A percentile compares a stretch with the other conserved stretches of the same genome.
These are phyloP conservation scores for Vulpes vulpes DNA, from an alignment of 2,113 vertebrate genomes.

Conservation along the genomic window DNA sequence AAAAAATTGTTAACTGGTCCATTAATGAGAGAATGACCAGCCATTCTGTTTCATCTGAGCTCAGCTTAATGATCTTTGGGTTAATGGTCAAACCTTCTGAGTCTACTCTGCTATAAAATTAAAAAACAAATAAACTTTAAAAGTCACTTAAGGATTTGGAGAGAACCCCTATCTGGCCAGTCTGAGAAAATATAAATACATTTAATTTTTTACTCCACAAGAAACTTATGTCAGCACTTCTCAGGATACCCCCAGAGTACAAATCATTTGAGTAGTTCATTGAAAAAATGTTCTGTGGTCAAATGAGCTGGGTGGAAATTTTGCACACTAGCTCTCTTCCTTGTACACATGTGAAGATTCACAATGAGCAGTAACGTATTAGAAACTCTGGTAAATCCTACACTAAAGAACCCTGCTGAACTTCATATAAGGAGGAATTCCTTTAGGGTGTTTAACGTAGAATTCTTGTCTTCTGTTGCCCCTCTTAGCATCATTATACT, in stretches of 20 bases:
- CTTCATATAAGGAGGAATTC: background rate
- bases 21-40: background rate
- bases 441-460: background rate
- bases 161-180: background rate
- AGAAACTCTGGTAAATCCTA: background rate
- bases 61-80: background rate
- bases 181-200: background rate
- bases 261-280: background rate
- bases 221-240: background rate
- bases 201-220: background rate
- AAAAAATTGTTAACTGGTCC: background rate
- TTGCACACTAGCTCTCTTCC: background rate
- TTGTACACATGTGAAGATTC: background rate
- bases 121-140: conserved; percentile 13
- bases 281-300: background rate
- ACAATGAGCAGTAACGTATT: background rate
- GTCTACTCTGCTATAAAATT: background rate
- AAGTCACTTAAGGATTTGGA: conserved; percentile 27
- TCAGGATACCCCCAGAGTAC: background rate
- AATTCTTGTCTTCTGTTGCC: background rate
- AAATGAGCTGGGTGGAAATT: background rate
- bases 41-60: background rate
- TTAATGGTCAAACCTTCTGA: background rate
- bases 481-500: background rate
- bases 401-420: background rate